Evolutionary conservation across 35 echinoderm and acorn worm species (phyloP).

Genomic region (Patiria miniata): DNA sequence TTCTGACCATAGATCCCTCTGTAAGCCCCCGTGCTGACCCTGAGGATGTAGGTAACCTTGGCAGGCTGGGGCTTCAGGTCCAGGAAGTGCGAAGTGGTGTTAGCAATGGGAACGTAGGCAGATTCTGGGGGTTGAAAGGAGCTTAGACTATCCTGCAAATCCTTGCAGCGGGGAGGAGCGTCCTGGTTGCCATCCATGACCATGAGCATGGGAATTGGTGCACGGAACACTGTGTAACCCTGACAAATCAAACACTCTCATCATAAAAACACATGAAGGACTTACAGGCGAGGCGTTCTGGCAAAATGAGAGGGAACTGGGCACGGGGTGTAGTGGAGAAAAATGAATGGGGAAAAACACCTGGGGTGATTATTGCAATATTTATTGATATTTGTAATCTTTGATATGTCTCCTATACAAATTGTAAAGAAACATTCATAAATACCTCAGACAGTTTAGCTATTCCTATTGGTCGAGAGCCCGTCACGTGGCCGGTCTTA

Average conservation of each 20-base stretch:
- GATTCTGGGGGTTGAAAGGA: neutral
- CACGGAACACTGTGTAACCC: constrained; percentile 34
- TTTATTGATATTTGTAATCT: too few relatives aligned
- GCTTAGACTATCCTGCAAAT: neutral
- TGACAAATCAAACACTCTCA: neutral
- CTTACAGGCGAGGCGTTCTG: too few relatives aligned
- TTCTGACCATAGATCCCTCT: constrained; percentile 60
- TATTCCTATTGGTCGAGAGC: too few relatives aligned
- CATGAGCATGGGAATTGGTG: neutral
- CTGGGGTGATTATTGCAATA: too few relatives aligned
- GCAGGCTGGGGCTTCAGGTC: neutral
- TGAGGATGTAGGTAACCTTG: constrained; percentile 26
- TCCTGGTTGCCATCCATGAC: neutral
- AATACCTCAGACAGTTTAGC: too few relatives aligned
- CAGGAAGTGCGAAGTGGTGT: neutral
- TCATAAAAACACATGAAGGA: too few relatives aligned
- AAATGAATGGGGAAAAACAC: too few relatives aligned
- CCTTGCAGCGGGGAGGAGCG: neutral
- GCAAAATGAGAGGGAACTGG: too few relatives aligned
- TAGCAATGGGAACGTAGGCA: neutral
- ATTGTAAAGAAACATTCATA: too few relatives aligned
- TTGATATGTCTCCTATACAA: too few relatives aligned
- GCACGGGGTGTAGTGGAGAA: too few relatives aligned
- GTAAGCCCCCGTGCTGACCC: constrained; percentile 52
- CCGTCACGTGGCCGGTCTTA: too few relatives aligned